phyloP scores from a whole-genome alignment of 1,140 invertebrate genomes.

The Saccostrea glomerata region DNA sequence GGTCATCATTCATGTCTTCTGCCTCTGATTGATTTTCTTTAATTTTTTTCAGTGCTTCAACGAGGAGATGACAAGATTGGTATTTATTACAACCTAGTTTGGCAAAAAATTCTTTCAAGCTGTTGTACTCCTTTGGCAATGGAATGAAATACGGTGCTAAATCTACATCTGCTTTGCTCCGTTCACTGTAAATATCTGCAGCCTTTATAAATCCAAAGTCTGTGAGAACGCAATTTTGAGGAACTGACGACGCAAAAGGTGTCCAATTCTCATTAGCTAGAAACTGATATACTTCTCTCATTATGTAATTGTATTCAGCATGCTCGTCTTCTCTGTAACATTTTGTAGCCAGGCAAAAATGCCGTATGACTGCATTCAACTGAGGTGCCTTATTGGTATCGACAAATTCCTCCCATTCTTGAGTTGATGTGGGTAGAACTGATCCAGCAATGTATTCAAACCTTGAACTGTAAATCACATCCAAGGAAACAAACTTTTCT shows the following conservation, averaged over 20 bases:
- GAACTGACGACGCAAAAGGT: neutral
- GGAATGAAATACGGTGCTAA: neutral
- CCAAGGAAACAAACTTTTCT: neutral
- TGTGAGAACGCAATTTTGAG: neutral
- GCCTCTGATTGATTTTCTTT: neutral
- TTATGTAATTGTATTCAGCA: neutral
- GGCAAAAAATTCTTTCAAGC: neutral
- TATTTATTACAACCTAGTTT: neutral
- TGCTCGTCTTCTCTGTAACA: neutral
- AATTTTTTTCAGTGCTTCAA: neutral
- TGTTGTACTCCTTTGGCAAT: neutral
- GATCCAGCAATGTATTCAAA: neutral
- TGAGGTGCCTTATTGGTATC: neutral
- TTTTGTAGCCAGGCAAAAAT: neutral
- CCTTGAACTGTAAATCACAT: neutral
- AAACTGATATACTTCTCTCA: neutral
- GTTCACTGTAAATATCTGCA: neutral
- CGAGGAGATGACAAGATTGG: neutral
- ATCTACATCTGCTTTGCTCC: neutral
- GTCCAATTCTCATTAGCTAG: neutral
- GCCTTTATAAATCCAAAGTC: neutral
- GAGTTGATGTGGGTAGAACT: neutral
- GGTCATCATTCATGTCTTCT: neutral
- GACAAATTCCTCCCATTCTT: neutral
- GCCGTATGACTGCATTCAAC: neutral